A percentile compares a stretch with the other conserved stretches of the same genome.
These are phyloP conservation scores for Thera obeliscata DNA, from an alignment of 2,888 invertebrate genomes.

Conservation along the genomic window DNA sequence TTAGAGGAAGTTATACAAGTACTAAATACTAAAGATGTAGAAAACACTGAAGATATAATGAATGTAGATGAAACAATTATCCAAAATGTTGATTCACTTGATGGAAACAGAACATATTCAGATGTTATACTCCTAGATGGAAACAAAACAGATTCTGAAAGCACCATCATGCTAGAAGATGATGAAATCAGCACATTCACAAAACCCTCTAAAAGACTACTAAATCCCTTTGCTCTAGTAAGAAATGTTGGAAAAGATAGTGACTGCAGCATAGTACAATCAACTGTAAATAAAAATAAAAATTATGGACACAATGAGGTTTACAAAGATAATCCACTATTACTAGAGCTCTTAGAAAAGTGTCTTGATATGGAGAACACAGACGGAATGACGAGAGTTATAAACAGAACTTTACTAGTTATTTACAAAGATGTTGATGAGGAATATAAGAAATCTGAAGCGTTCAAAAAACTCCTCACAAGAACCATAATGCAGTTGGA, in stretches of 20 bases:
- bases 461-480: conserved; percentile 49
- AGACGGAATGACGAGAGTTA: conserved; percentile 55
- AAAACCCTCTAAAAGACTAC: not conserved
- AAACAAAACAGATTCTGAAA: conserved; percentile 15
- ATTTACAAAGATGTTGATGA: conserved; percentile 48
- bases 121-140: conserved; percentile 17
- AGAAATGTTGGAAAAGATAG: conserved; percentile 23
- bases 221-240: not conserved
- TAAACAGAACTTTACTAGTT: conserved; percentile 56
- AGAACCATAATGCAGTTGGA: conserved; percentile 46
- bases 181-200: conserved; percentile 5
- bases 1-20: not conserved
- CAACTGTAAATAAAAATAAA: not conserved
- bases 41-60: conserved; percentile 1
- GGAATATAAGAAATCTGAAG: conserved; percentile 51
- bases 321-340: conserved; percentile 47
- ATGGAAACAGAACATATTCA: conserved; percentile 13
- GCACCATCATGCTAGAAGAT: conserved; percentile 19
- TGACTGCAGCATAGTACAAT: conserved; percentile 20
- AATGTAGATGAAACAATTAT: conserved; percentile 20
- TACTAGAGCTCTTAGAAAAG: conserved; percentile 55
- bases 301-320: conserved; percentile 28
- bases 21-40: not conserved
- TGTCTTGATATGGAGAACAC: conserved; percentile 55
- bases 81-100: not conserved